These are phyloP conservation scores for Proctacanthus coquilletti DNA, from an alignment of 1,140 invertebrate species.

Conservation along the genomic window DNA sequence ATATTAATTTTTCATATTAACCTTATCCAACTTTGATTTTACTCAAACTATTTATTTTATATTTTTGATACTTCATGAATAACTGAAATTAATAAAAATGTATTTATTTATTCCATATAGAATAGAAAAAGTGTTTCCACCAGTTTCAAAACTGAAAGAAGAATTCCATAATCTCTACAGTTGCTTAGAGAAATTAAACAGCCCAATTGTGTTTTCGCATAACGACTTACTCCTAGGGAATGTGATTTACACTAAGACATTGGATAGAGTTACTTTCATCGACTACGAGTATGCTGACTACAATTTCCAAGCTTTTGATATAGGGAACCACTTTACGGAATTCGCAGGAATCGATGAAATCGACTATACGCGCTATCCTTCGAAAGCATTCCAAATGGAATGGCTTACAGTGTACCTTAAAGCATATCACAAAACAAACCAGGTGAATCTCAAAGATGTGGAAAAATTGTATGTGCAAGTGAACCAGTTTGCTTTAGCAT, in stretches of 20 bases:
- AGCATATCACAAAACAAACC: slow-evolving; percentile 35
- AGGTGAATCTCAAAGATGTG: slow-evolving; percentile 42
- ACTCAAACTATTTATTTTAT: no score
- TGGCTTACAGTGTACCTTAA: slow-evolving; percentile 69
- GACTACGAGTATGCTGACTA: slow-evolving; percentile 93
- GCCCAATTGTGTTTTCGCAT: slow-evolving; percentile 88
- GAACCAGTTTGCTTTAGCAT: slow-evolving; percentile 60
- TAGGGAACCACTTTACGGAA: slow-evolving; percentile 96
- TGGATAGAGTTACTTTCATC: slow-evolving; percentile 74
- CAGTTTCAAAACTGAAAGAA: slow-evolving; percentile 44
- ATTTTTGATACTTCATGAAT: no score
- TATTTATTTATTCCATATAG: slow-evolving; percentile 30
- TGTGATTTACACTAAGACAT: slow-evolving; percentile 64
- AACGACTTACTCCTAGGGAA: slow-evolving; percentile 95
- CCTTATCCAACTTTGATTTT: no score
- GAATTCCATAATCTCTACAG: slow-evolving; percentile 55
- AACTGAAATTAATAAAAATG: slow-evolving; percentile 1
- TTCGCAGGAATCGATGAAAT: slow-evolving; percentile 73
- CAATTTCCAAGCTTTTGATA: slow-evolving; percentile 93
- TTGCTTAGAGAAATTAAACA: slow-evolving; percentile 45
- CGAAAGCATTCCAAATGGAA: slow-evolving; percentile 56
- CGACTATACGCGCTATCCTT: slow-evolving; percentile 66
- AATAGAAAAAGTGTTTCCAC: slow-evolving; percentile 49
- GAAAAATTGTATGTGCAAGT: slow-evolving; percentile 58
- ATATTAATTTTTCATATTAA: no score